Percentiles rank a stretch among this genome's conserved stretches.
Evolutionary conservation across 2,113 vertebrate genomes (phyloP).

Genomic region (Morone chrysops): DNA sequence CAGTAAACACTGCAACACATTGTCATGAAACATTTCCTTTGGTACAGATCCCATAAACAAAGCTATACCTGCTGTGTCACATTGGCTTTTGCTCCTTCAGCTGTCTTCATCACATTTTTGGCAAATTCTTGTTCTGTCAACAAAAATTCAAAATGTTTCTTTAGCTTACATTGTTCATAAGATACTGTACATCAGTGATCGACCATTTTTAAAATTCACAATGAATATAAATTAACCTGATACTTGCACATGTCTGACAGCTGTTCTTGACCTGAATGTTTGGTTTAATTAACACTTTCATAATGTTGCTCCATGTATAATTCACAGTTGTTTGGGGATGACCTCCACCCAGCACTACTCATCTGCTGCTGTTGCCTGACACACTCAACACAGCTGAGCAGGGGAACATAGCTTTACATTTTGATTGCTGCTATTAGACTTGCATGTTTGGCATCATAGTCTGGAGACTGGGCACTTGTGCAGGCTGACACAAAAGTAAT

Average conservation of each 20-base stretch:
- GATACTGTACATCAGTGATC: not conserved
- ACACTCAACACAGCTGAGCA: constrained; percentile 14
- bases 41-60: constrained; percentile 3
- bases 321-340: constrained; percentile 3
- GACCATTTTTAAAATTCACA: too few relatives aligned
- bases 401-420: not conserved
- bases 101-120: constrained; percentile 88
- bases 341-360: constrained; percentile 37
- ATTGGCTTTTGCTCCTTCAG: constrained; percentile 84
- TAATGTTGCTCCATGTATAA: constrained; percentile 15
- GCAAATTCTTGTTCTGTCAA: constrained; percentile 87
- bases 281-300: not conserved
- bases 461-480: constrained; percentile 31
- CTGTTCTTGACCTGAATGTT: not conserved
- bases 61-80: constrained; percentile 88
- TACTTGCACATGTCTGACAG: not conserved
- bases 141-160: constrained; percentile 24
- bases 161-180: not conserved
- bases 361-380: constrained; percentile 31
- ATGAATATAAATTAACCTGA: not conserved
- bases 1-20: not conserved
- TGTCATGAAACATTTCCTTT: not conserved
- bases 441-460: constrained; percentile 34
- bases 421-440: constrained; percentile 9
- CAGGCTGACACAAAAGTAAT: constrained; percentile 51